These are phyloP conservation scores for Melopsittacus undulatus DNA, from an alignment of 2,797 vertebrate genomes.

Conservation along the genomic window DNA sequence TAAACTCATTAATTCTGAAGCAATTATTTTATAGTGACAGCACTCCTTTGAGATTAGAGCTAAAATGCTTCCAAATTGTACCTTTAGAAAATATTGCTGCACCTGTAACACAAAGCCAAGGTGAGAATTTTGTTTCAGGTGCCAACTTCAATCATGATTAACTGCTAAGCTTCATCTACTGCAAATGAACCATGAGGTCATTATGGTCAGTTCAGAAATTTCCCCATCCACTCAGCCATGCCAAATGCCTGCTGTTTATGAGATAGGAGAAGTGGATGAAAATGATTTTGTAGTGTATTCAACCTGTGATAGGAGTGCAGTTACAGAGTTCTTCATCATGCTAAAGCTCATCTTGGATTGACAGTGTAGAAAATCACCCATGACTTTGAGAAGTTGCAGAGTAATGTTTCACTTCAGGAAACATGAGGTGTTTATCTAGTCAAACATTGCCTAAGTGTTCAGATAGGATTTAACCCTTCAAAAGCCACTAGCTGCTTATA, in stretches of 20 bases:
- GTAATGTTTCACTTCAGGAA: slow-evolving; percentile 24
- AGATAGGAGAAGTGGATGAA: slow-evolving; percentile 44
- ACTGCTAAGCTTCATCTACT: slow-evolving; percentile 18
- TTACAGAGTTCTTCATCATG: slow-evolving; percentile 51
- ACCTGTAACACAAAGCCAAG: not conserved
- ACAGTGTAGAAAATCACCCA: slow-evolving; percentile 54
- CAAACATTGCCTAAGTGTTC: not conserved
- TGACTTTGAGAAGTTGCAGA: slow-evolving; percentile 50
- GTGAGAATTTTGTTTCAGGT: slow-evolving; percentile 50
- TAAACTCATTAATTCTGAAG: slow-evolving; percentile 22
- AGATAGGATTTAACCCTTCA: not conserved
- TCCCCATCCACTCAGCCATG: slow-evolving; percentile 48
- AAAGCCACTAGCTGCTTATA: not conserved
- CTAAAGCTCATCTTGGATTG: slow-evolving; percentile 32
- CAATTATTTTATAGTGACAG: slow-evolving; percentile 28
- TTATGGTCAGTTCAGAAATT: slow-evolving; percentile 42
- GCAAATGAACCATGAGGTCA: slow-evolving; percentile 9
- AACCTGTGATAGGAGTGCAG: not conserved
- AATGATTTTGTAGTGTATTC: slow-evolving; percentile 39
- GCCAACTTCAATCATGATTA: slow-evolving; percentile 57
- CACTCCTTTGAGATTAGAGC: slow-evolving; percentile 23
- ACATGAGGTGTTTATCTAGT: slow-evolving; percentile 11
- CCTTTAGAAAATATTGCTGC: slow-evolving; percentile 13
- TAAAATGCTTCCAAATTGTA: slow-evolving; percentile 39
- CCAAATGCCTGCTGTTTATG: slow-evolving; percentile 57